These are phyloP conservation scores for Tridacna crocea DNA, from an alignment of 2,888 invertebrate species.

Conservation along the genomic window DNA sequence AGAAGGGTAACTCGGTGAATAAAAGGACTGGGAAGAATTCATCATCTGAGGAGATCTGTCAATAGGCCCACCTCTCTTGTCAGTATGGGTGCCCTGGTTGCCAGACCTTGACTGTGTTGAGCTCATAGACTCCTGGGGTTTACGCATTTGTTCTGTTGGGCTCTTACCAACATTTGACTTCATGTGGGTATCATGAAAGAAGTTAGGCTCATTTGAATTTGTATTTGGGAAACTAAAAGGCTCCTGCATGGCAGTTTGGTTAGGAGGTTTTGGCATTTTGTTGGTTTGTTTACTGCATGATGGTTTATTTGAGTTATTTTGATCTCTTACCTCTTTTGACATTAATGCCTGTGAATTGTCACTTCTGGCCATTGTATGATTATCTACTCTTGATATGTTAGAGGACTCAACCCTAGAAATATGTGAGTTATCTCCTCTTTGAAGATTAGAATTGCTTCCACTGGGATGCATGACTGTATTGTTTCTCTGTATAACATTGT, in stretches of 20 bases:
- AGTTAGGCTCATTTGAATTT: slow-evolving; percentile 48
- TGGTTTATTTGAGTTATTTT: slow-evolving; percentile 44
- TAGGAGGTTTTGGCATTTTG: slow-evolving; percentile 51
- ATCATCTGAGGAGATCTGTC: slow-evolving; percentile 70
- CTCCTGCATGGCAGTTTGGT: slow-evolving; percentile 48
- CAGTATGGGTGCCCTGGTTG: slow-evolving; percentile 42
- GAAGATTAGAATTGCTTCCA: slow-evolving; percentile 37
- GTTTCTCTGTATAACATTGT: slow-evolving; percentile 58
- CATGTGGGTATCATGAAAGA: slow-evolving; percentile 57
- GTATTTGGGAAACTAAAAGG: slow-evolving; percentile 50
- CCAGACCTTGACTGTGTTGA: slow-evolving; percentile 44
- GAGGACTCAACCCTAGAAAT: slow-evolving; percentile 42
- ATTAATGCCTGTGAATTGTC: slow-evolving; percentile 42
- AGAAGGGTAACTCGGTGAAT: slow-evolving; percentile 65
- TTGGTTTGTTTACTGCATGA: slow-evolving; percentile 59
- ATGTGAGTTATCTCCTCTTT: slow-evolving; percentile 52
- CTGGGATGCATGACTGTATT: slow-evolving; percentile 57
- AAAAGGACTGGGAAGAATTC: slow-evolving; percentile 66
- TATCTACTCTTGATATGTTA: slow-evolving; percentile 34
- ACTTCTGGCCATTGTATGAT: slow-evolving; percentile 37
- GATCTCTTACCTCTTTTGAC: slow-evolving; percentile 38
- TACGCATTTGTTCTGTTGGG: slow-evolving; percentile 61
- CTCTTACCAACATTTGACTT: slow-evolving; percentile 62
- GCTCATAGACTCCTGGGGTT: slow-evolving; percentile 50
- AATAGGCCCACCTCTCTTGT: slow-evolving; percentile 50